Evolutionary conservation across 2,797 vertebrate genomes (phyloP), one percentile per base, ranked within the genome.

Genomic region (Allochrocebus solatus): DNA sequence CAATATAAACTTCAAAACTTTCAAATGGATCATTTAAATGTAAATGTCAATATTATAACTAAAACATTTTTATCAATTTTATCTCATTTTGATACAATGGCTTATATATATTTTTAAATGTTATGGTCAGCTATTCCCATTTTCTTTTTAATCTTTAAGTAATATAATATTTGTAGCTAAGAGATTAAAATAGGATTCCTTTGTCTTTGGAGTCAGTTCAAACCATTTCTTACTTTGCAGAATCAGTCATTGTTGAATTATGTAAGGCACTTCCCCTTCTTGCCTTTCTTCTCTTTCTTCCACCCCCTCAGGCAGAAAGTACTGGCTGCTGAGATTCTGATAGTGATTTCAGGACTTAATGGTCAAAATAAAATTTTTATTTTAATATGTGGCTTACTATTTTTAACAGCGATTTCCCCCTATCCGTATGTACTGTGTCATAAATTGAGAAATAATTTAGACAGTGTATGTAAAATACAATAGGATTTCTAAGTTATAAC

Each of bases 161-260:
- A 76, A 36, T 61, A 12, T 91, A 46, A 81, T 50, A 78, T 87
- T 95, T 92, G 5, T 89, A 93, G 33, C 83, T 72, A 93, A 30
- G 36, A 74, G 50, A 83, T 93, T 74, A 83, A 87, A 83, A 41
- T 86, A 53, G 67, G 82, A 72, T 85, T 98, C 33, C 55, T 95
- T 98, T 97, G 59, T 67, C 87, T 97, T 96, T 92, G 94, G 92
- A 98, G 46, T 84, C 82, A 53, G 26, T 98, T 96, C 96, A 97
- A 30, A 67, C 55, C 79, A 17, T 79, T 98, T 41, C 48, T 92
- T 96, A 83, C 94, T 94, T 97, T 92, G 82, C 89, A 46, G 67
- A 81, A 81, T 94, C 67, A 93, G 43, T 97, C 96, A 96, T 87
- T 91, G 89, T 98, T 96, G 93, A 98, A 61, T 94, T 96, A 93